Evolutionary conservation across 2,113 vertebrate genomes (phyloP).

Genomic region (Malurus elegans): DNA sequence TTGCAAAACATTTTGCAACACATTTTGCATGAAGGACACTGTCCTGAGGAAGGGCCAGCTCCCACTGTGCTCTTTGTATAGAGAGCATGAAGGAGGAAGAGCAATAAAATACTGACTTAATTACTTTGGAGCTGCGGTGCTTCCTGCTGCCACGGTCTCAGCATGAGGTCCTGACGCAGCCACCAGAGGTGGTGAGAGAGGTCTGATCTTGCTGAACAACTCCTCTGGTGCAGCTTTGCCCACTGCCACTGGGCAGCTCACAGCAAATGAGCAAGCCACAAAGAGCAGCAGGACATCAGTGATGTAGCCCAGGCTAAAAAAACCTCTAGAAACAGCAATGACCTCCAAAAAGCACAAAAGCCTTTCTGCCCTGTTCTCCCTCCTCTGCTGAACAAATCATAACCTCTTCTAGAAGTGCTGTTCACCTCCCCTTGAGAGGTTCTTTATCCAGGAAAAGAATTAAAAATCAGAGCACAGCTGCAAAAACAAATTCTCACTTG

Average conservation of each 20-base stretch:
- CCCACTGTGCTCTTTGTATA: conserved; percentile 1
- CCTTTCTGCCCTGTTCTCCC: not conserved
- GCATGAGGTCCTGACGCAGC: not conserved
- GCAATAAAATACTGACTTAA: conserved; percentile 7
- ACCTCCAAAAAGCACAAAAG: not conserved
- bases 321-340: not conserved
- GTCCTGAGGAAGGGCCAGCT: not conserved
- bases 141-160: not conserved
- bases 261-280: not conserved
- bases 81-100: not conserved
- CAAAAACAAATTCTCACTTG: not conserved
- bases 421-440: not conserved
- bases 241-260: not conserved
- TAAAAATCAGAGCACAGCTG: not conserved
- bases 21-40: not conserved
- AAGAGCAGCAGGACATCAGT: not conserved
- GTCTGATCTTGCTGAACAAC: conserved; percentile 2
- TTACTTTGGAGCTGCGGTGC: not conserved
- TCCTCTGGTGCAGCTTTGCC: conserved; percentile 11
- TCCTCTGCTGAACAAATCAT: not conserved
- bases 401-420: not conserved
- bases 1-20: not conserved
- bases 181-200: not conserved
- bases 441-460: not conserved
- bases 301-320: not conserved